Evolutionary conservation across 2,797 vertebrate species (phyloP).

Genomic region (Microctenopoma steveboyesi): DNA sequence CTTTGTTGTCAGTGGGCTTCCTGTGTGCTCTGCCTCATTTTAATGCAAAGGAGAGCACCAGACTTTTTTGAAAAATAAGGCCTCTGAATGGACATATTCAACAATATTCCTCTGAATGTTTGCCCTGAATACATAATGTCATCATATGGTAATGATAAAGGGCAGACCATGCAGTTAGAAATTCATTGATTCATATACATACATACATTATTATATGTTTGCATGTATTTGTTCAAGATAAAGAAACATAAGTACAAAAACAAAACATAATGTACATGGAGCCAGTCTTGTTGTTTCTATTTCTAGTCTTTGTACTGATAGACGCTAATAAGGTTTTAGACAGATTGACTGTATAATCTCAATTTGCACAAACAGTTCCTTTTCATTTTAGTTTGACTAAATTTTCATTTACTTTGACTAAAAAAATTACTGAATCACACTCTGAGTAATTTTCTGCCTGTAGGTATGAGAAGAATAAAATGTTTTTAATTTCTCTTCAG

Average conservation of each 20-base stretch:
- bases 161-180: not conserved
- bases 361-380: not conserved
- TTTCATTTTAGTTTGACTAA: not conserved
- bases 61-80: conserved; percentile 29
- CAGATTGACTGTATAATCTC: no score
- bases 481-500: conserved; percentile 1
- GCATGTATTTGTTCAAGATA: no score
- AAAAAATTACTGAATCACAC: not conserved
- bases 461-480: not conserved
- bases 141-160: conserved; percentile 10
- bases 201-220: not conserved
- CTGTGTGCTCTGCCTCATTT: conserved; percentile 51
- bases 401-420: no score
- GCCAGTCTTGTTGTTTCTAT: no score
- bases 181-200: not conserved
- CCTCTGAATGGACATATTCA: conserved; percentile 16
- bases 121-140: conserved; percentile 18
- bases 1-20: conserved; percentile 67
- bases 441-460: not conserved
- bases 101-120: conserved; percentile 24
- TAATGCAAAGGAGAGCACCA: conserved; percentile 48
- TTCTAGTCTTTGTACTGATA: not conserved
- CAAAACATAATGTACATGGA: no score
- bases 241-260: no score
- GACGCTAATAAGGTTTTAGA: not conserved